Evolutionary conservation across 2,888 invertebrate genomes (phyloP), one percentile per base, ranked within the genome.

Genomic region (Leucophora obtusa): DNA sequence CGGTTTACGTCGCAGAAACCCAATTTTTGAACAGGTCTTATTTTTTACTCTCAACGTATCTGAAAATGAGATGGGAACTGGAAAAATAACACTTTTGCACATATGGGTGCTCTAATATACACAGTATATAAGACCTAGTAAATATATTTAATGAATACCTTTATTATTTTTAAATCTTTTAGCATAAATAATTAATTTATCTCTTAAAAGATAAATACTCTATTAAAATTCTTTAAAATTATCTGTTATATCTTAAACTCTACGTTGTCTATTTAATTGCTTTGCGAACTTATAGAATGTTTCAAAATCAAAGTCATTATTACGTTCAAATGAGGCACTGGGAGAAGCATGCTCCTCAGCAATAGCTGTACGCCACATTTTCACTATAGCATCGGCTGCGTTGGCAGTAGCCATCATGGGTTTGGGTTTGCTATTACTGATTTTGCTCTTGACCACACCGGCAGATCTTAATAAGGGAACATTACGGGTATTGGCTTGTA

Each of bases 301-400:
- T 35, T 66, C 75, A 63, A 66, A 47, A 62, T 71, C 62, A 28
- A 68, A 35, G 54, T 81, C 71, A 72, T 82, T 77, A 18, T 73
- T 65, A 43, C 63, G 74, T 8, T 70, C 78, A n/a, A 15, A 9
- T n/a, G 35, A 7, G 14, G 21, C 59, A 38, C 47, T 43, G 2
- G 77, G 38, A 0, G 82, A 75, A 38, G 87, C 85, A 47, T 86
- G 87, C 54, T 87, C 87, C 66, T 88, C 87, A 17, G 88, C 87
- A 65, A 87, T 85, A 50, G 85, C 86, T 0, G 85, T 84, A 66
- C 87, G 87, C 88, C 88, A 88, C 59, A 85, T 85, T 18, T 84
- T 82, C 2, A 88, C 84, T 18, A 88, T 77, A 10, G 84, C 83
- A 63, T 84, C 85, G 5, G 71, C 71, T 15, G 65, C 74, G 58